Conservation (phyloP, 2,888 invertebrate species). For the Alentia gelatinosa region DNA sequence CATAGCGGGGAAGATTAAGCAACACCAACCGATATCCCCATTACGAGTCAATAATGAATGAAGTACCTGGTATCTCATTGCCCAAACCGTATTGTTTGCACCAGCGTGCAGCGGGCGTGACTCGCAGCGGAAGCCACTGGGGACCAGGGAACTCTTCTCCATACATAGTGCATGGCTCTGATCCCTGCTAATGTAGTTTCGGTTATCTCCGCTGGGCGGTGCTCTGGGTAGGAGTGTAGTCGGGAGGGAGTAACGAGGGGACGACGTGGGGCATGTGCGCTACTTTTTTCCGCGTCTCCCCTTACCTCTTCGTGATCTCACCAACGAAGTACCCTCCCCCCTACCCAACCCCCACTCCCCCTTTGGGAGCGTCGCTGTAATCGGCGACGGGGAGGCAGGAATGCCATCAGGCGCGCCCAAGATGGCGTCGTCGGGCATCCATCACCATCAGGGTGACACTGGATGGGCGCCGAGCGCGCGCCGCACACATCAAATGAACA, state of each 20-base stretch:
- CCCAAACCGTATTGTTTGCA: too few species aligned
- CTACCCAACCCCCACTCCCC: not conserved
- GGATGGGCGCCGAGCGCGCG: slow-evolving; percentile 7
- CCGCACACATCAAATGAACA: slow-evolving; percentile 49
- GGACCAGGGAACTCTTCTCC: too few species aligned
- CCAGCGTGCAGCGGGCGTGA: too few species aligned
- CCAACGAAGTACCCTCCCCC: not conserved
- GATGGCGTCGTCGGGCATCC: not conserved
- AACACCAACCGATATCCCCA: too few species aligned
- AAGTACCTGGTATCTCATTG: too few species aligned
- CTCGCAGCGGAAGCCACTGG: too few species aligned
- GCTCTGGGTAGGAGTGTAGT: not conserved
- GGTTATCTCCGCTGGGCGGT: not conserved
- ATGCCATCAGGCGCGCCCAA: slow-evolving; percentile 35
- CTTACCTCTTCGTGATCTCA: not conserved
- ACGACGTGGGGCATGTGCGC: not conserved
- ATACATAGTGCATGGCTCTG: not conserved
- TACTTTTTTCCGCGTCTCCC: not conserved
- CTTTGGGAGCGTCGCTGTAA: slow-evolving; percentile 4
- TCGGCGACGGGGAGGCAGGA: slow-evolving; percentile 8
- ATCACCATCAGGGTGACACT: slow-evolving; percentile 47
- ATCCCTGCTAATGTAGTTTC: not conserved
- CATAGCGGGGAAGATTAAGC: too few species aligned
- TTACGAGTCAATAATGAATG: too few species aligned
- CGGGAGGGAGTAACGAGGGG: too few species aligned